Conservation (phyloP, 2,888 invertebrate species). For the Cremastobaeus sp. region DNA sequence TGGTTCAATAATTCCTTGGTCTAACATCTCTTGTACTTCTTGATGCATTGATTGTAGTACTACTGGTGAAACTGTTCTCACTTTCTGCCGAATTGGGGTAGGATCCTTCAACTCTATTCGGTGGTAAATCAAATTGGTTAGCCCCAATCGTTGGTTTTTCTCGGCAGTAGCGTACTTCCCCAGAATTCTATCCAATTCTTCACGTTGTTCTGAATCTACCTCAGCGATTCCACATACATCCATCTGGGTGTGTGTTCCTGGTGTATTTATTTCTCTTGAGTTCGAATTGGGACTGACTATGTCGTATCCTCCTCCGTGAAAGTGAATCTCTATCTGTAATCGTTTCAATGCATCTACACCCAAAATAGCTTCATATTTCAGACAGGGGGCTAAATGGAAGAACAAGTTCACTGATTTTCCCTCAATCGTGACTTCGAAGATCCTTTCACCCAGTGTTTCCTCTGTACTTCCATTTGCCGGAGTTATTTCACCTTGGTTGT, state of each 20-base stretch:
- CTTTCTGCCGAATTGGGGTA: too few species aligned
- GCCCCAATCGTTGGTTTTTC: neutral
- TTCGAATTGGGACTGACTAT: neutral
- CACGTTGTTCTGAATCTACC: neutral
- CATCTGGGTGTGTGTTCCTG: neutral
- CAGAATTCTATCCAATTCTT: neutral
- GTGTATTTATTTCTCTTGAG: neutral
- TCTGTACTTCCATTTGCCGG: neutral
- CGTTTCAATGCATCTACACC: neutral
- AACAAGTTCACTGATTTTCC: neutral
- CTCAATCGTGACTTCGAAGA: neutral
- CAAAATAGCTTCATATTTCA: conserved; percentile 4
- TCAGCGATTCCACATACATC: neutral
- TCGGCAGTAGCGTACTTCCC: neutral
- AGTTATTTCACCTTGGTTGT: too few species aligned
- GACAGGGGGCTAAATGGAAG: neutral
- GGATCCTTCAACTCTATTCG: too few species aligned
- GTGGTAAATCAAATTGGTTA: neutral
- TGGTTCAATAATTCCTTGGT: neutral
- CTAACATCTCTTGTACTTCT: neutral
- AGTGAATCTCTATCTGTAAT: neutral
- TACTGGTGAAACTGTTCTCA: neutral
- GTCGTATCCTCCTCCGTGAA: neutral
- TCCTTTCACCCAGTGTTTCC: neutral
- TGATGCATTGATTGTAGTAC: too few species aligned